Evolutionary conservation across 2,113 vertebrate species (phyloP), one percentile per base, ranked within the genome.

Genomic region (Paratilapia polleni): DNA sequence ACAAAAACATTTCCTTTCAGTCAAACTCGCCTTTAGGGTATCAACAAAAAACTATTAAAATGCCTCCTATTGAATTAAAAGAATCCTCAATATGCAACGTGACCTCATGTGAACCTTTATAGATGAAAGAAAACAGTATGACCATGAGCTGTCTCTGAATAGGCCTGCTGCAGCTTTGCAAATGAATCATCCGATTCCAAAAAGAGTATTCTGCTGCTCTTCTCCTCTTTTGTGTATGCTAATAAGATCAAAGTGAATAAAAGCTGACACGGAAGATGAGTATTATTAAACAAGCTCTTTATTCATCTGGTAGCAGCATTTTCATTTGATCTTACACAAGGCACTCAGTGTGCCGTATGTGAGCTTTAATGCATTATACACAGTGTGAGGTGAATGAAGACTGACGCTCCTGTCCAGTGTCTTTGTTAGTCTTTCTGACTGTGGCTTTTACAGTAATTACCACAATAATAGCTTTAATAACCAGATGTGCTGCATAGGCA

Each of bases 231-330:
- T 93, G 86, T 90, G 91, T 92, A 85, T 90, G 85, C 92, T 94
- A 95, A 95, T 95, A 93, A 93, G 93, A 93, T 93, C 88, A 95
- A 95, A 95, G 94, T 95, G 94, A 95, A 96, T 95, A 94, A 95
- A 95, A 95, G 94, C 91, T 89, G 87, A 93, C 92, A 90, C 82
- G 78, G 90, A 92, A 93, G 89, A 93, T 85, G 84, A 90, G 81
- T 79, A 49, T 89, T 93, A 90, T 91, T 94, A 94, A 92, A 88
- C 90, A 89, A 83, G 88, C 91, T 93, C 92, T 93, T 93, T 92
- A 91, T 95, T 95, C 90, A 90, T 94, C 93, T 93, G 90, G 90
- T 92, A 89, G 89, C 89, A 81, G 86, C 82, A 80, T 91, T 95
- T 95, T 87, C 90, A 92, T 95, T 93, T 95, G 94, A 95, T 95